Conservation (phyloP, 2,888 invertebrate genomes). For the Sialis fuliginosa region DNA sequence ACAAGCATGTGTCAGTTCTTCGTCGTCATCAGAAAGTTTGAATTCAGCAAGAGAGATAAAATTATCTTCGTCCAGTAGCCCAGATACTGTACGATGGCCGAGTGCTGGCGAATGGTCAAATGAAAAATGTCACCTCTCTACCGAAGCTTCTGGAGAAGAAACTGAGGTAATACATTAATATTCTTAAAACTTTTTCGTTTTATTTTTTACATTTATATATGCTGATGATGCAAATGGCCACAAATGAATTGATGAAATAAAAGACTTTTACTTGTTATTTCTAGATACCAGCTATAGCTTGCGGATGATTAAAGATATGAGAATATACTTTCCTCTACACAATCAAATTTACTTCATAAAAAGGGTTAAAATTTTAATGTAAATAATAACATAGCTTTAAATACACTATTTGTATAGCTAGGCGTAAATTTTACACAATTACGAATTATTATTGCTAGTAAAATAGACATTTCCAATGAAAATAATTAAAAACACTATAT, state of each 20-base stretch:
- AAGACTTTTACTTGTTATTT: neutral
- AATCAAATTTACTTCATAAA: too few species aligned
- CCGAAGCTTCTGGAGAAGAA: slow-evolving; percentile 29
- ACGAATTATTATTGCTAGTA: too few species aligned
- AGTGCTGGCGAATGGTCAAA: slow-evolving; percentile 23
- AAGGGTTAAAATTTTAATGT: too few species aligned
- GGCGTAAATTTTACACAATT: too few species aligned
- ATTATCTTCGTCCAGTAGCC: slow-evolving; percentile 22
- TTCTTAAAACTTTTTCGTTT: neutral
- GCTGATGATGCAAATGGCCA: neutral
- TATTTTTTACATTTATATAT: neutral
- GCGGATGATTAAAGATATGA: slow-evolving; percentile 3
- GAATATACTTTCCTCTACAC: too few species aligned
- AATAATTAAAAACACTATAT: too few species aligned
- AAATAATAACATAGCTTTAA: too few species aligned
- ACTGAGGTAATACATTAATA: slow-evolving; percentile 20
- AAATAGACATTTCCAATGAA: too few species aligned
- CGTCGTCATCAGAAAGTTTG: slow-evolving; percentile 41
- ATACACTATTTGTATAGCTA: too few species aligned
- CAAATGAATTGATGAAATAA: neutral
- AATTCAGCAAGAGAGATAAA: slow-evolving; percentile 25
- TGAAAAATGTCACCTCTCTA: slow-evolving; percentile 17
- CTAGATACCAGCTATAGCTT: slow-evolving; percentile 6
- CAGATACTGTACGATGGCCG: slow-evolving; percentile 25
- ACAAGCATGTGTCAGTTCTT: slow-evolving; percentile 34